Evolutionary conservation across 2,888 invertebrate genomes (phyloP).

Genomic region (Smittia aterrima): DNA sequence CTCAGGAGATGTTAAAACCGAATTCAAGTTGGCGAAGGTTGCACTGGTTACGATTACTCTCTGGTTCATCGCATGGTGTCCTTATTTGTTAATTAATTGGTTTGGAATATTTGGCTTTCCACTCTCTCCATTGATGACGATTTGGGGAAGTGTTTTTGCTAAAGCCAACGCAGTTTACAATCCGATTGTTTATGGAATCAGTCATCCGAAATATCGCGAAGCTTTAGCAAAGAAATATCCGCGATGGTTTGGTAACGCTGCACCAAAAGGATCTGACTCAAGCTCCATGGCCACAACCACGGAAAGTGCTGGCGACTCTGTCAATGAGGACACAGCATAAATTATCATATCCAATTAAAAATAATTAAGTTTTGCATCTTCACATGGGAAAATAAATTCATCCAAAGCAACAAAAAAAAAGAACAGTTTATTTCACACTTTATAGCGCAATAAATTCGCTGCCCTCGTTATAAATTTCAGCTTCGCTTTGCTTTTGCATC

Average conservation of each 20-base stretch:
- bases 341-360: neutral
- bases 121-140: slow-evolving; percentile 57
- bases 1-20: slow-evolving; percentile 57
- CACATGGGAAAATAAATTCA: neutral
- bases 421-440: neutral
- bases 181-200: slow-evolving; percentile 61
- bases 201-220: slow-evolving; percentile 63
- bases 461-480: neutral
- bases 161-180: slow-evolving; percentile 62
- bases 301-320: neutral
- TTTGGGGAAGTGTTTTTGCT: slow-evolving; percentile 62
- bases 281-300: neutral
- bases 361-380: neutral
- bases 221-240: slow-evolving; percentile 64
- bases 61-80: slow-evolving; percentile 68
- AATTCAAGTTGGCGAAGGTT: slow-evolving; percentile 59
- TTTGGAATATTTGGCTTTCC: slow-evolving; percentile 56
- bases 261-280: neutral
- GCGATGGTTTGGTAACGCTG: slow-evolving; percentile 52
- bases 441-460: neutral
- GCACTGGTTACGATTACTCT: slow-evolving; percentile 63
- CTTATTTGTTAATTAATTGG: slow-evolving; percentile 60
- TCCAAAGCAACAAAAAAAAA: neutral
- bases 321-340: neutral
- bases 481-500: neutral